A percentile compares a stretch with the other conserved stretches of the same genome.
Evolutionary conservation across 2,888 invertebrate genomes (phyloP).

Genomic region (Leistus spinibarbis): DNA sequence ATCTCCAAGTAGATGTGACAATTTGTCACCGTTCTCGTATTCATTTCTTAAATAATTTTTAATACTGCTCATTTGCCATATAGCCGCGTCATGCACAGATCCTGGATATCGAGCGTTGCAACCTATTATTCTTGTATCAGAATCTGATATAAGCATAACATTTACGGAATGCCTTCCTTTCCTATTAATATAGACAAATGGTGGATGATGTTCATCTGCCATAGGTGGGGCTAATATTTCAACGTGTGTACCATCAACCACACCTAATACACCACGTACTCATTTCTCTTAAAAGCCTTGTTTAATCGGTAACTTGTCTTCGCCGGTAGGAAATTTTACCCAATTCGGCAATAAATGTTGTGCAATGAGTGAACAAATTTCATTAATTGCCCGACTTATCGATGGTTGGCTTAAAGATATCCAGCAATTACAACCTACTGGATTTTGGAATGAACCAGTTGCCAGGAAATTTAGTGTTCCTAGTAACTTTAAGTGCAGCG

Average conservation of each 20-base stretch:
- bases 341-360: neutral
- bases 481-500: slow-evolving; percentile 11
- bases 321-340: slow-evolving; percentile 14
- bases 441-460: slow-evolving; percentile 15
- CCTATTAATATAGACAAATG: slow-evolving; percentile 6
- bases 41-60: slow-evolving; percentile 19
- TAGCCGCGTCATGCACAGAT: slow-evolving; percentile 39
- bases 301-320: neutral
- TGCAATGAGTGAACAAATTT: neutral
- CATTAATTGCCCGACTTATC: neutral
- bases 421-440: slow-evolving; percentile 4
- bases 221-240: slow-evolving; percentile 12
- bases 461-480: slow-evolving; percentile 9
- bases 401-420: neutral
- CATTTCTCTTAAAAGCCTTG: neutral
- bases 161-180: too few relatives aligned
- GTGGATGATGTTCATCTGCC: slow-evolving; percentile 12
- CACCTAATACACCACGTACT: slow-evolving; percentile 1
- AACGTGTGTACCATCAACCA: slow-evolving; percentile 12
- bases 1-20: slow-evolving; percentile 34
- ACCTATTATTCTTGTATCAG: slow-evolving; percentile 19
- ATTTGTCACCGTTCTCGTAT: slow-evolving; percentile 34
- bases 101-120: slow-evolving; percentile 38
- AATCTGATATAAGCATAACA: too few relatives aligned
- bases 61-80: slow-evolving; percentile 35